These are phyloP conservation scores for Phyllostomus hastatus DNA, from an alignment of 2,113 vertebrate genomes.

Conservation along the genomic window DNA sequence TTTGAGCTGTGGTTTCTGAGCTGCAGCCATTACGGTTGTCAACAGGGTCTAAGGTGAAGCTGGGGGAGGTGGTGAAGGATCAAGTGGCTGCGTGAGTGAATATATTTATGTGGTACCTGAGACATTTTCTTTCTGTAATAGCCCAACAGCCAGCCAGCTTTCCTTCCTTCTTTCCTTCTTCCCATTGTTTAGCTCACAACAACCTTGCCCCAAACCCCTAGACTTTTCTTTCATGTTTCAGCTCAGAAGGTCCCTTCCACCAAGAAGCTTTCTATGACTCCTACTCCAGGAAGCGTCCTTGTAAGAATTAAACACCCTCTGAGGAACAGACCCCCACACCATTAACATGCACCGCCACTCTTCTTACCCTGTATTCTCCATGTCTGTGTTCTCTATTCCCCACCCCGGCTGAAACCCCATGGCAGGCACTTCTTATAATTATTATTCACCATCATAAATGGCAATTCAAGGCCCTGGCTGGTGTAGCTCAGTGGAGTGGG, in stretches of 20 bases:
- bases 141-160: background rate
- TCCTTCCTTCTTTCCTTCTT: no score
- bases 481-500: no score
- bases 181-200: background rate
- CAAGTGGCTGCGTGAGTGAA: background rate
- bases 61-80: background rate
- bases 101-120: background rate
- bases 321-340: background rate
- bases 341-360: background rate
- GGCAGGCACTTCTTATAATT: background rate
- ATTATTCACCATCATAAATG: background rate
- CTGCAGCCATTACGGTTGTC: background rate
- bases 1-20: background rate
- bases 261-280: background rate
- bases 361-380: background rate
- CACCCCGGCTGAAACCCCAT: background rate
- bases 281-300: background rate
- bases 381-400: background rate
- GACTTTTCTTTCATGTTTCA: background rate
- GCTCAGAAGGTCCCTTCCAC: background rate
- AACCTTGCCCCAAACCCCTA: background rate
- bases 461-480: background rate
- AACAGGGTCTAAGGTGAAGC: background rate
- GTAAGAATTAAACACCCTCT: background rate
- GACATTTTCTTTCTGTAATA: background rate